Percentiles rank a stretch among this genome's conserved stretches.
These are phyloP conservation scores for Mellilla xanthometata DNA, from an alignment of 2,888 invertebrate genomes.

Conservation along the genomic window DNA sequence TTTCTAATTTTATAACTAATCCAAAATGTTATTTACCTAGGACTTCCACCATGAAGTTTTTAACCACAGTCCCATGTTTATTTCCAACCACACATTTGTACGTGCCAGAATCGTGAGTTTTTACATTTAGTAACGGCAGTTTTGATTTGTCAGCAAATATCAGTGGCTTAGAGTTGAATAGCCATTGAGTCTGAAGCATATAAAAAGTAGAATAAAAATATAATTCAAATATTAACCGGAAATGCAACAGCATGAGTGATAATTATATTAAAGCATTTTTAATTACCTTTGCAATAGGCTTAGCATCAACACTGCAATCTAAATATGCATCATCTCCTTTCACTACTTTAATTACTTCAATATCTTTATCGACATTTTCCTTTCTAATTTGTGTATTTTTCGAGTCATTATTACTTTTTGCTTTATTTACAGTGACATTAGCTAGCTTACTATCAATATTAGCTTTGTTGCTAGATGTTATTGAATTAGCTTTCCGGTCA, in stretches of 20 bases:
- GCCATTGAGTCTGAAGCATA: constrained; percentile 59
- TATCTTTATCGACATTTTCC: constrained; percentile 22
- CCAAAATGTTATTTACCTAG: no score
- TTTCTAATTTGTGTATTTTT: no score
- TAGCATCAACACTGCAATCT: constrained; percentile 62
- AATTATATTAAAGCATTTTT: no score
- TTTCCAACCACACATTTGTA: constrained; percentile 82
- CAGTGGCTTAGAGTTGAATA: constrained; percentile 55
- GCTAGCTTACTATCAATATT: no score
- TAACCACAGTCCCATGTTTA: constrained; percentile 72
- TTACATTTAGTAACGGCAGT: constrained; percentile 51
- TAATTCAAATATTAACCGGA: no score
- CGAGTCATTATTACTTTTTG: no score
- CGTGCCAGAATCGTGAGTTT: constrained; percentile 48
- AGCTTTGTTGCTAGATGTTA: no score
- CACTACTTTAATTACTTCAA: constrained; percentile 34
- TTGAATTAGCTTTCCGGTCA: no score
- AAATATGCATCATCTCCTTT: constrained; percentile 55
- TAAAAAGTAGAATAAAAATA: no score
- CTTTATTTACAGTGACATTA: no score
- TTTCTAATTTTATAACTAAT: no score
- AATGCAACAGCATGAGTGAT: no score
- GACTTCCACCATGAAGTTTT: constrained; percentile 78
- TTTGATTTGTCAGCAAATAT: constrained; percentile 54
- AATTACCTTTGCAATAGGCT: constrained; percentile 61